Evolutionary conservation across 2,113 vertebrate genomes (phyloP).

Genomic region (Caloenas nicobarica): DNA sequence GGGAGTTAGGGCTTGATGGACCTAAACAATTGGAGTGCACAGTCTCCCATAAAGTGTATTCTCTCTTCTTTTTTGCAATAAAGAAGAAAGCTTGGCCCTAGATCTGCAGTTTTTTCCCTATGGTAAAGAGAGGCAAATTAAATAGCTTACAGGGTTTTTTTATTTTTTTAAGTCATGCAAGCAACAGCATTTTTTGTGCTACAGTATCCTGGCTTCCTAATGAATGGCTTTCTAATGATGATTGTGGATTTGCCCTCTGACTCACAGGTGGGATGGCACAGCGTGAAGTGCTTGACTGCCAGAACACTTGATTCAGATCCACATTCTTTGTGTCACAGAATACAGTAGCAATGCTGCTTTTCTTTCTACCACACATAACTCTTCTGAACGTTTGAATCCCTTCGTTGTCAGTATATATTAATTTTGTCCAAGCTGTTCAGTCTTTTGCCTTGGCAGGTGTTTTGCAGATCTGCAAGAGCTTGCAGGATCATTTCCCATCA

Average conservation of each 20-base stretch:
- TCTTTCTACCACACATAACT: background rate
- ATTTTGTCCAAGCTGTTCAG: background rate
- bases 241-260: background rate
- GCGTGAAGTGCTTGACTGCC: background rate
- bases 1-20: background rate
- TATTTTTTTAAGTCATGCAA: background rate
- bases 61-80: background rate
- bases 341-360: background rate
- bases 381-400: background rate
- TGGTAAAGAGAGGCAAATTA: background rate
- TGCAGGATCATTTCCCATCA: background rate
- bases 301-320: background rate
- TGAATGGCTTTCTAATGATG: background rate
- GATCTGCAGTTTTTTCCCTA: background rate
- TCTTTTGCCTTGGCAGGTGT: background rate
- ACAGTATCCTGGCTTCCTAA: fast-evolving
- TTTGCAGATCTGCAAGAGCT: background rate
- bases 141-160: background rate
- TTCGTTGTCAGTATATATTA: background rate
- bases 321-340: fast-evolving
- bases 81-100: background rate
- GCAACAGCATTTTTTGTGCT: background rate
- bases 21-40: background rate
- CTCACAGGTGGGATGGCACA: background rate
- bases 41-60: background rate